Base-by-base conservation (phyloP, 1,140 invertebrate species). In the Neodiprion fabricii region DNA sequence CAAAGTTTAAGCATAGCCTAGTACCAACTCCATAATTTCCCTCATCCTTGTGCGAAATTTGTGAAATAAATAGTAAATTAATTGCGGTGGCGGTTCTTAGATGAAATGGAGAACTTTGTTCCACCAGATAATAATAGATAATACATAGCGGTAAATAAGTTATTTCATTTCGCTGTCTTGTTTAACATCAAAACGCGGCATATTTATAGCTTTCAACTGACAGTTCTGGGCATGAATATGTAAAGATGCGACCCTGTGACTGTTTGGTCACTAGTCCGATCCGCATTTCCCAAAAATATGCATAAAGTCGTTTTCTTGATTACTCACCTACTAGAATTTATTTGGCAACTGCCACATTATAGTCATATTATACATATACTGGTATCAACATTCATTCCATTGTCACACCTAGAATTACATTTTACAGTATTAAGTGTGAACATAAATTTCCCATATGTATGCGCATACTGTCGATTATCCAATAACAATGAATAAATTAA, bases 131-230 rank as follows among this genome's bases (percentile, higher is more conserved):
- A 61, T 61, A 61, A 61, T 4, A 61, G 11, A 61, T 61, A 14
- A 61, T 61, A 40, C 28, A 40, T 40, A 61, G 8, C 9, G 53
- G 53, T 61, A 61, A 61, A 61, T 61, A 61, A 61, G 53, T 61
- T 61, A 61, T 61, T 61, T 61, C 53, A 61, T 61, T 61, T 14
- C 53, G 53, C 53, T 61, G 53, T 61, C 53, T 61, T 61, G 53
- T 12, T 14, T 9, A 1, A 61, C 9, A 61, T 61, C n/a, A 61
- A 3, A 61, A 61, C 53, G 4, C 53, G 9, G 0, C n/a, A 17
- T 61, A 9, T 61, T 61, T 17, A 61, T 61, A 61, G 53, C n/a
- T 40, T 4, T 61, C 53, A 61, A 61, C 28, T 9, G 8, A 61
- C 53, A 61, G 53, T 61, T 17, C 53, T 8, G n/a, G 53, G 11